Conservation (phyloP, 2,797 vertebrate species). For the Heliangelus exortis region DNA sequence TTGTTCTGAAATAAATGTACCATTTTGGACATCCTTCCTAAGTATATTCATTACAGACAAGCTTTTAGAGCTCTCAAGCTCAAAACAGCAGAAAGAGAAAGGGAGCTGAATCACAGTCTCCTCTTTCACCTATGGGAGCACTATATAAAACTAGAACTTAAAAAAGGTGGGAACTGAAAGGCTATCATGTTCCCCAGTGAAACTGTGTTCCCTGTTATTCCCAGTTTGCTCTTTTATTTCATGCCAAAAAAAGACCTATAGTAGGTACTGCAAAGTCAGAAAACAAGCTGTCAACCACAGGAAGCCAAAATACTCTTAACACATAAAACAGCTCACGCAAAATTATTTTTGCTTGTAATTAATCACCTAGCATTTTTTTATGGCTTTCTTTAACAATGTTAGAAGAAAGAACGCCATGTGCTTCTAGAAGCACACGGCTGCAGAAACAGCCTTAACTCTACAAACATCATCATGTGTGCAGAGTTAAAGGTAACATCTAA, state of each 20-base stretch:
- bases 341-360: slow-evolving; percentile 4
- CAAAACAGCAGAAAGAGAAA: background rate
- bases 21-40: background rate
- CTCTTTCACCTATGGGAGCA: background rate
- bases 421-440: background rate
- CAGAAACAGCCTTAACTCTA: background rate
- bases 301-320: background rate
- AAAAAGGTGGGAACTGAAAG: background rate
- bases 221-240: background rate
- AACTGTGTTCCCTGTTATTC: background rate
- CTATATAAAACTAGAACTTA: background rate
- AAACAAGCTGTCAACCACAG: background rate
- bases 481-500: rapidly evolving
- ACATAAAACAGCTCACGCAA: background rate
- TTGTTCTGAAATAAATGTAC: background rate
- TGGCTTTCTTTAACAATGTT: background rate
- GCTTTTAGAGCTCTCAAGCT: background rate
- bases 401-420: background rate
- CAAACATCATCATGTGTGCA: background rate
- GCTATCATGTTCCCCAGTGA: background rate
- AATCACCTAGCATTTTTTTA: background rate
- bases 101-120: background rate
- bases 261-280: background rate
- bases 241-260: background rate
- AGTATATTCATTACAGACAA: background rate